phyloP scores from a whole-genome alignment of 1,140 invertebrate species.

The Asbolus verrucosus region DNA sequence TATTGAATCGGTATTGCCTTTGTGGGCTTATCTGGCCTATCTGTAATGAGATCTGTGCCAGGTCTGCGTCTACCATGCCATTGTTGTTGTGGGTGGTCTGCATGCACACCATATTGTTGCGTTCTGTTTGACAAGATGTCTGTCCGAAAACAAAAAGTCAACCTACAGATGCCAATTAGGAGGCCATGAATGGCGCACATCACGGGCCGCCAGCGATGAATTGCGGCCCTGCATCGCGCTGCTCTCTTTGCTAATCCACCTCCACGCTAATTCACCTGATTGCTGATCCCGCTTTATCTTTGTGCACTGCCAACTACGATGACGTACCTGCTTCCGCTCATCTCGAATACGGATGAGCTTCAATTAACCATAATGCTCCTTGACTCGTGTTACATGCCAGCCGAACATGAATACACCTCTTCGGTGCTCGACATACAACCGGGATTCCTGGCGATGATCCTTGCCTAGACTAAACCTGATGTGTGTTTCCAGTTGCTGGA shows the following conservation, averaged over 20 bases:
- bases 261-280: constrained; percentile 63
- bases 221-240: constrained; percentile 51
- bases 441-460: constrained; percentile 8
- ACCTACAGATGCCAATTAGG: constrained; percentile 55
- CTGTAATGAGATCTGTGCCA: constrained; percentile 64
- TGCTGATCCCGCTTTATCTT: constrained; percentile 63
- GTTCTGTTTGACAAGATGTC: constrained; percentile 2
- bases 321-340: constrained; percentile 59
- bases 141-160: neutral
- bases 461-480: constrained; percentile 5
- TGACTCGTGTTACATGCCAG: constrained; percentile 41
- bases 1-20: constrained; percentile 63
- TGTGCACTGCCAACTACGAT: constrained; percentile 60
- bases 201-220: constrained; percentile 56
- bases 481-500: neutral
- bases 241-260: constrained; percentile 63
- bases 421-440: neutral
- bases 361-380: constrained; percentile 59
- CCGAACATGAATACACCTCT: constrained; percentile 22
- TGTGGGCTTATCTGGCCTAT: constrained; percentile 63
- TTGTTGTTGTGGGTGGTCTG: constrained; percentile 51
- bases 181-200: constrained; percentile 50
- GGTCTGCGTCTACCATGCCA: constrained; percentile 57
- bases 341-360: constrained; percentile 59
- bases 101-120: neutral